Evolutionary conservation across 2,888 invertebrate genomes (phyloP), one percentile per base, ranked within the genome.

Genomic region (Apamea epomidion): DNA sequence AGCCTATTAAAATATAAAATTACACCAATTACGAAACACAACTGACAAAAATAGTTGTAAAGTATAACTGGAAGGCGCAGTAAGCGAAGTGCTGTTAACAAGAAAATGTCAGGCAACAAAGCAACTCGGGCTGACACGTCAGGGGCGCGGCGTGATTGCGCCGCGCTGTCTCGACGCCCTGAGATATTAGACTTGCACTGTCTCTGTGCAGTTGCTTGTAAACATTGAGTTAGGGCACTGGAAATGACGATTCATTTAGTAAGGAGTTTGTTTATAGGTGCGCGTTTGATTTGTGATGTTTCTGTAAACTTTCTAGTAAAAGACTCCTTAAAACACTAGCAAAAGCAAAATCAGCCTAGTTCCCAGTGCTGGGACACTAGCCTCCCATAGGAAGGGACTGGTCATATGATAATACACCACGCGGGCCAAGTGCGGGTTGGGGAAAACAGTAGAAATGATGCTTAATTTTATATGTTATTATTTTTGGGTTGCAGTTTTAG

Each of bases 161-260:
- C 92, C 89, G 91, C 90, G 90, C 94, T 93, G 94, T 93, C 94
- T 92, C 92, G 94, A 92, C 94, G 92, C 93, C 91, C 93, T 95
- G 96, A 96, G 95, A 96, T 97, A 97, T 97, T 96, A 95, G 93
- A 95, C 94, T 94, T 93, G 94, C 92, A 90, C 91, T 92, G 93
- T 93, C 93, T 91, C 90, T 87, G 91, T 90, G 92, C 92, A 92
- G 90, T 92, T 90, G 89, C 88, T 90, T 84, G 89, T 88, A 84
- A 85, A 87, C 91, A 83, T 82, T 84, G 90, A 91, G 84, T 88
- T 92, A 93, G 81, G 89, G 79, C 75, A 81, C 90, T 91, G 87
- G 91, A 90, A 84, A 84, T 76, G 78, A n/a, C 45, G 25, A 18
- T 65, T 62, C 76, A 76, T 77, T 75, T 78, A 21, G 2, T 45